Conservation (phyloP, 92 coral and sea anemone genomes). For the Porites evermanni region DNA sequence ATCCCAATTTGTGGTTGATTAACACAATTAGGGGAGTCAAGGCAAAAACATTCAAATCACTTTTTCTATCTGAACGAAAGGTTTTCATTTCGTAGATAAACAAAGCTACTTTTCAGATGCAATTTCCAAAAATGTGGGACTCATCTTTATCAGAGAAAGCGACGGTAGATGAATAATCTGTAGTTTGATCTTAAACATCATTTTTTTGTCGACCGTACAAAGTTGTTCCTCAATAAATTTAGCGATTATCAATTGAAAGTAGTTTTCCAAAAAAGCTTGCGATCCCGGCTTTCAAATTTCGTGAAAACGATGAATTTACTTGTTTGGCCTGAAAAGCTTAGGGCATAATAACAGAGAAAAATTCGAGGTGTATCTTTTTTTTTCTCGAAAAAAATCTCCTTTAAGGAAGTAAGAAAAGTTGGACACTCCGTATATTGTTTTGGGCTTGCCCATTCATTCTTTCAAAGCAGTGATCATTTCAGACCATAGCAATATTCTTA, state of each 20-base stretch:
- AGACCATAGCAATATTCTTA: no score
- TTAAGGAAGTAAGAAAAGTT: not conserved
- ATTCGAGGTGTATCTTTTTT: not conserved
- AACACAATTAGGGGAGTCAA: slow-evolving; percentile 28
- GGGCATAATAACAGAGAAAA: no score
- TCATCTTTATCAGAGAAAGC: not conserved
- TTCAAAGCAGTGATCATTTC: not conserved
- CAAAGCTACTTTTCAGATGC: not conserved
- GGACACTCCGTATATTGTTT: not conserved
- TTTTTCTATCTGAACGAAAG: not conserved
- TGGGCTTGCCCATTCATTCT: not conserved
- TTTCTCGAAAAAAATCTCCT: not conserved
- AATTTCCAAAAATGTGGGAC: not conserved
- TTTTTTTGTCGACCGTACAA: no score
- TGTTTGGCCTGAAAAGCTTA: no score
- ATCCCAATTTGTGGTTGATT: slow-evolving; percentile 38
- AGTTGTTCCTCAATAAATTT: not conserved
- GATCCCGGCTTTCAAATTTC: no score
- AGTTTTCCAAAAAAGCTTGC: no score
- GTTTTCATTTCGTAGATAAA: not conserved
- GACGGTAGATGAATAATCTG: not conserved
- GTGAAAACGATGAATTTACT: no score
- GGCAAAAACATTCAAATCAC: slow-evolving; percentile 29
- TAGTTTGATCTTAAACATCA: slow-evolving; percentile 6
- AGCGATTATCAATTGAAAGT: no score